Conservation (phyloP, 2,113 vertebrate genomes). For the Hippocampus guttulatus region DNA sequence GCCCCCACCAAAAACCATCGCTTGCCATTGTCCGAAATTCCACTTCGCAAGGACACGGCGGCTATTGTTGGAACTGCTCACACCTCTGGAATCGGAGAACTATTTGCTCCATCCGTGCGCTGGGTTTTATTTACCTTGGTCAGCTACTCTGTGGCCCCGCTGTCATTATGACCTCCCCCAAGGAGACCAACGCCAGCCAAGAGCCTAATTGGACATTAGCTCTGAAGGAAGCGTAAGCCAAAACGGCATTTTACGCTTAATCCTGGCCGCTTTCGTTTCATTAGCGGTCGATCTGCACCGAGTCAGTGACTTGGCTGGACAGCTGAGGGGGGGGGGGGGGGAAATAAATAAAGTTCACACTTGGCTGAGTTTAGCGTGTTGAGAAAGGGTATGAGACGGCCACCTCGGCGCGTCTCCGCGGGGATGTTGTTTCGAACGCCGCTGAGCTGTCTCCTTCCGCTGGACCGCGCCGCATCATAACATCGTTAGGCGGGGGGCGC, state of each 20-base stretch:
- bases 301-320: background rate
- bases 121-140: slow-evolving; percentile 7
- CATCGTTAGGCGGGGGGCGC: background rate
- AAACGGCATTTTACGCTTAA: slow-evolving; percentile 23
- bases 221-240: slow-evolving; percentile 11
- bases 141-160: slow-evolving; percentile 9
- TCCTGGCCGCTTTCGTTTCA: slow-evolving; percentile 20
- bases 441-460: slow-evolving; percentile 11
- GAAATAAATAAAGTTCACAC: background rate
- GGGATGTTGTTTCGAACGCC: slow-evolving; percentile 2
- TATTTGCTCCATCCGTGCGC: slow-evolving; percentile 4
- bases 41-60: background rate
- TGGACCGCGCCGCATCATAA: slow-evolving; percentile 8
- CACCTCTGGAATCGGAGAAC: background rate
- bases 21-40: background rate
- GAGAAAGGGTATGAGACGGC: slow-evolving; percentile 3
- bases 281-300: background rate
- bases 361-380: background rate
- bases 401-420: slow-evolving; percentile 10
- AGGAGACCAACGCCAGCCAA: slow-evolving; percentile 20
- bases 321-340: too few species aligned
- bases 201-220: slow-evolving; percentile 16
- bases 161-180: background rate
- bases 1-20: background rate
- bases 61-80: background rate